Percentiles rank a stretch among this genome's conserved stretches.
phyloP scores from a whole-genome alignment of 1,140 invertebrate species.

The Euwallacea similis region DNA sequence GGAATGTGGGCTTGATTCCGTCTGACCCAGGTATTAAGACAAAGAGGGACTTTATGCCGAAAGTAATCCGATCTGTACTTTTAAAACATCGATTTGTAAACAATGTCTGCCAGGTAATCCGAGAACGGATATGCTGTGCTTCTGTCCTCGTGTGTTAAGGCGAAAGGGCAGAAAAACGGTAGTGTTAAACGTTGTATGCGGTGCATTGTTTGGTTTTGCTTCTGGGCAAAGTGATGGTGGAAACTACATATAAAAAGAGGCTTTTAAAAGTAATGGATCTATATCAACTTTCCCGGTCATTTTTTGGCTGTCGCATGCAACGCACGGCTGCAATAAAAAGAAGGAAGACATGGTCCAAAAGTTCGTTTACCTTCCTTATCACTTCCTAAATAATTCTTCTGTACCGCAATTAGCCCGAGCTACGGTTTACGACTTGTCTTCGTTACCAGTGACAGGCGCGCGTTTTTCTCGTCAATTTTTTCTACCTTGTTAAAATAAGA shows the following conservation, averaged over 20 bases:
- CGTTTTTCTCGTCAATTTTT: constrained; percentile 26
- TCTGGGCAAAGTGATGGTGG: too few relatives aligned
- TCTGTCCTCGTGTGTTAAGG: constrained; percentile 16
- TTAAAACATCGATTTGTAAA: constrained; percentile 20
- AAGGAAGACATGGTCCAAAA: not conserved
- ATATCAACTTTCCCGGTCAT: too few relatives aligned
- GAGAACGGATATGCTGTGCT: constrained; percentile 20
- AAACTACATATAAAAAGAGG: too few relatives aligned
- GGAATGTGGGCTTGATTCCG: not conserved
- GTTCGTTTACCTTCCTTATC: not conserved
- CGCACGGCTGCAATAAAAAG: too few relatives aligned
- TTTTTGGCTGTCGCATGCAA: too few relatives aligned
- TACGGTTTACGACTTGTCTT: constrained; percentile 11
- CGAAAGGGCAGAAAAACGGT: constrained; percentile 19
- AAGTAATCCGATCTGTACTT: constrained; percentile 6
- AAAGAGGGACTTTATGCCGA: not conserved
- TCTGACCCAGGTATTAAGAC: constrained; percentile 1
- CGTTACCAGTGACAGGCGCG: constrained; percentile 20
- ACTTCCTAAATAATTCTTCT: not conserved
- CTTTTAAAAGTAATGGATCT: too few relatives aligned
- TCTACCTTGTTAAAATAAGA: constrained; percentile 24
- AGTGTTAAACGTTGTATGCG: constrained; percentile 15
- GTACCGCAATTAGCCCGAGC: not conserved
- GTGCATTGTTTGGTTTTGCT: not conserved
- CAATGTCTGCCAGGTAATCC: constrained; percentile 20